Base-by-base conservation (phyloP, 2,113 vertebrate species). In the Cyanocitta stelleri region DNA sequence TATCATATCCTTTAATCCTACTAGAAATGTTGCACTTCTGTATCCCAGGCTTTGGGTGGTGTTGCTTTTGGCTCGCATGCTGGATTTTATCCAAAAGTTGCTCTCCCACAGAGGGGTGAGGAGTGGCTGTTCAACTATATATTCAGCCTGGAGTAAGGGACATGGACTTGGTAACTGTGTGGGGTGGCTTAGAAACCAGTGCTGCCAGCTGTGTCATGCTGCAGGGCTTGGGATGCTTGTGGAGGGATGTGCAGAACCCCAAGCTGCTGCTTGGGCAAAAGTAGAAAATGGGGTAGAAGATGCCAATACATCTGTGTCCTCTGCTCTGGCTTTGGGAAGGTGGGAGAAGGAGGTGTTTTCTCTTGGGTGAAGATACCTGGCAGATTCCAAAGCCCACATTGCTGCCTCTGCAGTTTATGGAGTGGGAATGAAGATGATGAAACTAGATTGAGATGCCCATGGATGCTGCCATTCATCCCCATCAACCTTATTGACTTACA, bases 1-100 rank as follows among this genome's bases (percentile, higher is more conserved):
- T 89, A 49, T 69, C 5, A 20, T 62, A 84, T 23, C 29, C 37
- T 77, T 77, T 54, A 59, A 67, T 85, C 87, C 16, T 14, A 11
- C 24, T 78, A 61, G 24, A 74, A 66, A 33, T 21, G 5, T 22
- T 0, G 0, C 9, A 3, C 7, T 46, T 68, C 12, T 24, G 0
- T 51, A 35, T 58, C 12, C 19, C 3, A 6, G 59, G 22, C n/a
- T 74, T 95, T 74, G 37, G 9, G 11, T 46, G 61, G 15, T 1
- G 2, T 46, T 4, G 1, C n/a, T 80, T 89, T 69, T 86, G 46
- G 12, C 26, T 87, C 0, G 0, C 0, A 0, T 0, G 3, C 33
- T 66, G 56, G 27, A 29, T 90, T 86, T 88, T 80, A 41, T 44
- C n/a, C 17, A 3, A n/a, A 22, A n/a, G 16, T 64, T 88, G 33